Base-by-base conservation (phyloP, 1,140 invertebrate genomes). In the Babylonia areolata region DNA sequence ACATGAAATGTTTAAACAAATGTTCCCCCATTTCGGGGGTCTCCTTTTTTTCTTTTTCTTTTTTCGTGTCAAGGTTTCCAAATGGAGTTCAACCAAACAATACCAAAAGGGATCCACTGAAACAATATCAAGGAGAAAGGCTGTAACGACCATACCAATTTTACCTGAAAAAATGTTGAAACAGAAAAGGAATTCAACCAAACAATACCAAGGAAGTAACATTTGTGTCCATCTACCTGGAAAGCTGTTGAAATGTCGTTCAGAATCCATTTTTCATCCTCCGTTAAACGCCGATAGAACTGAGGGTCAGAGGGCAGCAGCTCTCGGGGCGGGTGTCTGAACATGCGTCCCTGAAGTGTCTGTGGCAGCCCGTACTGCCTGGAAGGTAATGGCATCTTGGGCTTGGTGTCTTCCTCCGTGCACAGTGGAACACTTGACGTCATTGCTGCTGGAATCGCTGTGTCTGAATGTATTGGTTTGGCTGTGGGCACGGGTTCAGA, bases 161-260 rank as follows among this genome's bases (percentile, higher is more conserved):
- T n/a, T n/a, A n/a, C n/a, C n/a, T n/a, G n/a, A n/a, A n/a, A n/a
- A n/a, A n/a, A n/a, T n/a, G n/a, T n/a, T n/a, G n/a, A n/a, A n/a
- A n/a, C n/a, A n/a, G n/a, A n/a, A n/a, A n/a, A n/a, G n/a, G n/a
- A n/a, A n/a, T n/a, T n/a, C n/a, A n/a, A n/a, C n/a, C n/a, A n/a
- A n/a, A n/a, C n/a, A n/a, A n/a, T n/a, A n/a, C n/a, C n/a, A n/a
- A n/a, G n/a, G 0, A 51, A 51, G 46, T 51, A 51, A 51, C 9
- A 9, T 51, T 51, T 51, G 17, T 11, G 28, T 64, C 88, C 28
- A 91, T 54, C 17, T 46, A 85, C 85, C n/a, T 79, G 64, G 85
- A 90, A 92, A 39, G 88, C 86, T 40, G 78, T 85, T 15, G 87
- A 87, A 1, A 91, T 58, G 11, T 88, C 86, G 15, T 89, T 86